Percentiles rank a stretch among this genome's conserved stretches.
phyloP scores from a whole-genome alignment of 2,113 vertebrate genomes.

The Strigops habroptila region DNA sequence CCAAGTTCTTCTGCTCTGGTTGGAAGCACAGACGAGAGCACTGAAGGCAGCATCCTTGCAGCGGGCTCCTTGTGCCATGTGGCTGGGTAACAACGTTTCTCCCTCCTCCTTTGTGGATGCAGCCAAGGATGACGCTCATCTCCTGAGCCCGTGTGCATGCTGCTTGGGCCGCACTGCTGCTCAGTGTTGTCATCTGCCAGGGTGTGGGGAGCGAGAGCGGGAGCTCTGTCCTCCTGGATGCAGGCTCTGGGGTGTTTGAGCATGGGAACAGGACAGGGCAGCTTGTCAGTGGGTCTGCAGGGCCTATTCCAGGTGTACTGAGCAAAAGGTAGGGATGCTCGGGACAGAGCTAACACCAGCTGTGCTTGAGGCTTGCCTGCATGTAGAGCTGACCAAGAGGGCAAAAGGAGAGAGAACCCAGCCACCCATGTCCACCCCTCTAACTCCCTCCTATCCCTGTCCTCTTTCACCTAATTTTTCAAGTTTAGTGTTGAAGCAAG shows the following conservation, averaged over 20 bases:
- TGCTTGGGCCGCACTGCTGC: background rate
- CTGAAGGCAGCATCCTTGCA: background rate
- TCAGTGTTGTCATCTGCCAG: background rate
- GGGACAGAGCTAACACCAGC: background rate
- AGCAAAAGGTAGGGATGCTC: background rate
- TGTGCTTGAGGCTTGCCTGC: background rate
- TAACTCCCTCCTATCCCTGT: background rate
- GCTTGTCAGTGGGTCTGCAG: background rate
- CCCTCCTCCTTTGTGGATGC: background rate
- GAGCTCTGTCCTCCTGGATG: background rate
- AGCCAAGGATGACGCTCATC: background rate
- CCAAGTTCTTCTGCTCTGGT: conserved; percentile 13
- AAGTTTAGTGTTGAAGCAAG: background rate
- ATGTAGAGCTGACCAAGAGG: background rate
- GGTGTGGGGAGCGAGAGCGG: background rate
- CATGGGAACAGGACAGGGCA: rapidly evolving
- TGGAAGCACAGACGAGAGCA: background rate
- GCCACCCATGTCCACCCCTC: background rate
- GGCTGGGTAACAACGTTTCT: background rate
- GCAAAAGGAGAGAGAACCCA: background rate
- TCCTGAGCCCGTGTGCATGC: rapidly evolving
- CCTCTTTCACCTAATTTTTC: background rate
- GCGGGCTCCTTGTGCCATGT: background rate
- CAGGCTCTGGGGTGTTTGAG: background rate
- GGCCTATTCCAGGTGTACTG: rapidly evolving